Base-by-base conservation (phyloP, 2,797 vertebrate species). In the Decapterus maruadsi region DNA sequence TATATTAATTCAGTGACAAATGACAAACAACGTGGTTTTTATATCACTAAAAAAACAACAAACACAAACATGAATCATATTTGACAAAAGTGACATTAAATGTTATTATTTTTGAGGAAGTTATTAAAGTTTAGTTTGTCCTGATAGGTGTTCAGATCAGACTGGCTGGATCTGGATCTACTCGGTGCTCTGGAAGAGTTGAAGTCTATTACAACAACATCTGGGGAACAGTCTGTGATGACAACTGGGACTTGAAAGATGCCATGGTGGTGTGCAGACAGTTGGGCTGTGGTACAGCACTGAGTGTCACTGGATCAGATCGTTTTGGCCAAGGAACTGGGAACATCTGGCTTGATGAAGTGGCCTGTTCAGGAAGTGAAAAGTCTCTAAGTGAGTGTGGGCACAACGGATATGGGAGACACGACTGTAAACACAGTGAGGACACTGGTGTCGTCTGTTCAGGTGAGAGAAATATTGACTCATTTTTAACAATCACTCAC, bases 151-250 rank as follows among this genome's bases (percentile, higher is more conserved):
- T 0, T 7, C 9, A 6, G 6, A 6, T 82, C 45, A 68, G 64
- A 75, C 10, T 20, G 0, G n/a, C 8, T 34, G 75, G 67, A 0
- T n/a, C 26, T 53, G 68, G 64, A 2, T 62, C 67, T 1, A 64
- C 19, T 22, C 14, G 0, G 0, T 87, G 26, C 26, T 26, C 26
- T 26, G 26, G 26, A 26, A 26, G 26, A 26, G 26, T 26, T 26
- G 26, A 26, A 82, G n/a, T 85, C 71, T 59, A 85, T 12, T 11
- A 42, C 22, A 42, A 3, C 4, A 3, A 6, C 1, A 0, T 0
- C 4, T 86, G 80, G 84, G 81, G 80, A 72, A 84, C 69, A 8
- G 62, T 82, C 2, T 84, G 87, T 62, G 61, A 76, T 65, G 67
- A 73, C 0, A 0, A 0, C 1, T 88, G 87, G 81, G 57, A 50